Evolutionary conservation across 2,797 vertebrate species (phyloP).

Genomic region (Synaphobranchus kaupii): DNA sequence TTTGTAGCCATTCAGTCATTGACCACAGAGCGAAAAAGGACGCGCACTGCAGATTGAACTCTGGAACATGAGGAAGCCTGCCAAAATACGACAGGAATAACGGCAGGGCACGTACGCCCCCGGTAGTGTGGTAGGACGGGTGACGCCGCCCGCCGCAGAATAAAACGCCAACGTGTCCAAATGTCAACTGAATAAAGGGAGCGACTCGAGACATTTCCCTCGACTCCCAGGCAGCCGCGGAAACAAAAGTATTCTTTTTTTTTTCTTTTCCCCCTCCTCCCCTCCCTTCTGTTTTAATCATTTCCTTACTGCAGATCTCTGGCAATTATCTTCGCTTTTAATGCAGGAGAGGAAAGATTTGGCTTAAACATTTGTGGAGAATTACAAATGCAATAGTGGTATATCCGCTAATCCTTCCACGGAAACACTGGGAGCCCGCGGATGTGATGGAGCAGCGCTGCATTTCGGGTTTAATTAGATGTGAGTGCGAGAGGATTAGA

Average conservation of each 20-base stretch:
- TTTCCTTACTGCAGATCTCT: conserved; percentile 47
- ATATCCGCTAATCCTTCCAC: conserved; percentile 78
- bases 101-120: background rate
- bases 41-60: background rate
- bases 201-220: background rate
- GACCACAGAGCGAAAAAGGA: background rate
- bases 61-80: background rate
- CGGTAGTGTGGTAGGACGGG: background rate
- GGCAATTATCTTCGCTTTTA: conserved; percentile 43
- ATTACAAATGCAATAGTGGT: conserved; percentile 84
- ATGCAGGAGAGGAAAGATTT: conserved; percentile 45
- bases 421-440: conserved; percentile 78
- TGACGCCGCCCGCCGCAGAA: background rate
- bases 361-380: conserved; percentile 78
- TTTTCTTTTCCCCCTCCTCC: no score
- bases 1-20: background rate
- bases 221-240: conserved; percentile 35
- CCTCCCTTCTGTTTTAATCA: conserved; percentile 27
- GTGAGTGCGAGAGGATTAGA: conserved; percentile 76
- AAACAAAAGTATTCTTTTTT: conserved; percentile 52
- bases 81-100: background rate
- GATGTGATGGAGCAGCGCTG: conserved; percentile 52
- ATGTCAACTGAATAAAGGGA: background rate
- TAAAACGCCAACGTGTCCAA: background rate
- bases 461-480: conserved; percentile 58